Conservation (phyloP, 2,113 vertebrate species). For the Crotophaga sulcirostris region DNA sequence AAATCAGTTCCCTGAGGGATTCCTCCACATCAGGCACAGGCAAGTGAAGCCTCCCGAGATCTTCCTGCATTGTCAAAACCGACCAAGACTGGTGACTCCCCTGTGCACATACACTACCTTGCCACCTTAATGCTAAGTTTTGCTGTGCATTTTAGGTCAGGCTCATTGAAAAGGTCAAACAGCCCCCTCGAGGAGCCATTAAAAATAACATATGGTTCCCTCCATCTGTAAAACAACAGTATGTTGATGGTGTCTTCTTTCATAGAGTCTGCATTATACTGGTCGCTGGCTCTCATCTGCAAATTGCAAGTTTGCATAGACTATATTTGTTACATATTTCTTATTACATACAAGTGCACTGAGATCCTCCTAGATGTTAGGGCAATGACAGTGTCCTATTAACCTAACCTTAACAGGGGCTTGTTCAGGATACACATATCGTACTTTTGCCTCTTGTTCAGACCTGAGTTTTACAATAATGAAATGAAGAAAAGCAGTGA, state of each 20-base stretch:
- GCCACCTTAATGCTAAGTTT: not conserved
- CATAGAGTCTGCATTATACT: not conserved
- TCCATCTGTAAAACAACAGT: not conserved
- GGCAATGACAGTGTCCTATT: not conserved
- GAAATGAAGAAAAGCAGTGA: not conserved
- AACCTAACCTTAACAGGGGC: not conserved
- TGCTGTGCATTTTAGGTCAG: not conserved
- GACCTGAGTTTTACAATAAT: not conserved
- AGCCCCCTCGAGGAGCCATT: not conserved
- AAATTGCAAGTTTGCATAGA: not conserved
- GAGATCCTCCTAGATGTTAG: not conserved
- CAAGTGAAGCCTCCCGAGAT: not conserved
- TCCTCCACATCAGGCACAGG: not conserved
- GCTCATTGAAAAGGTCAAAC: not conserved
- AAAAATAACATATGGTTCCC: not conserved
- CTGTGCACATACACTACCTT: not conserved
- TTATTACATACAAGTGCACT: not conserved
- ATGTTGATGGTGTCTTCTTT: not conserved
- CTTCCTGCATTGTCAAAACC: not conserved
- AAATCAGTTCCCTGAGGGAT: not conserved
- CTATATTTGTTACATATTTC: not conserved
- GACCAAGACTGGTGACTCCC: rapidly evolving
- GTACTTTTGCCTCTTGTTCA: not conserved
- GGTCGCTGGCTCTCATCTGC: not conserved
- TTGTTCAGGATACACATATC: not conserved